Conservation (phyloP, 2,113 vertebrate species). For the Datnioides undecimradiatus region DNA sequence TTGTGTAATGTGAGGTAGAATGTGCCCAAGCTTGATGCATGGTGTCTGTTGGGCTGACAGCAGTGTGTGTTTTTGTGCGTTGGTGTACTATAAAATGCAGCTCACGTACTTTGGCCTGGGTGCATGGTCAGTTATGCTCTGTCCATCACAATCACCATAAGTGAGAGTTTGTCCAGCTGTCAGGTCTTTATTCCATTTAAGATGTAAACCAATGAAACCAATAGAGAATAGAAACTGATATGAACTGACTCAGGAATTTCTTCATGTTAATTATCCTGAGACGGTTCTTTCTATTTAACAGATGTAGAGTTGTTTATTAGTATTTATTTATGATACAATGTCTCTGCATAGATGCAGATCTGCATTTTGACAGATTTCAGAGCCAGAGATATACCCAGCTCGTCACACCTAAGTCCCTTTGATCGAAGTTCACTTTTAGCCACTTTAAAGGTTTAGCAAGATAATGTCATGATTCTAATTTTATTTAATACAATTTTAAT, state of each 20-base stretch:
- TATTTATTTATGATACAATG: slow-evolving; percentile 1
- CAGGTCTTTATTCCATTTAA: slow-evolving; percentile 31
- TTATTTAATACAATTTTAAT: neutral
- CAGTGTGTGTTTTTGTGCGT: slow-evolving; percentile 31
- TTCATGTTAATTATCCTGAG: neutral
- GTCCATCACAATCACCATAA: slow-evolving; percentile 69
- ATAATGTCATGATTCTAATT: slow-evolving; percentile 53
- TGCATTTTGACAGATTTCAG: slow-evolving; percentile 16
- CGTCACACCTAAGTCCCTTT: slow-evolving; percentile 45
- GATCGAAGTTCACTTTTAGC: slow-evolving; percentile 45
- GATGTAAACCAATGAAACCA: slow-evolving; percentile 7
- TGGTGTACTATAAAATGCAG: slow-evolving; percentile 35
- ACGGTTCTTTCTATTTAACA: neutral
- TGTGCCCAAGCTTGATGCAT: slow-evolving; percentile 30
- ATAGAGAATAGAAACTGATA: neutral
- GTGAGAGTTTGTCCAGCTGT: slow-evolving; percentile 45
- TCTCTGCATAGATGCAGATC: neutral
- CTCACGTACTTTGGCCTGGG: slow-evolving; percentile 48
- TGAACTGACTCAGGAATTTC: neutral
- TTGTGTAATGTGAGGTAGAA: neutral
- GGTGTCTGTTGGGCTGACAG: slow-evolving; percentile 25
- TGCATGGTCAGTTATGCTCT: slow-evolving; percentile 68
- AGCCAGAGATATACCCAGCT: slow-evolving; percentile 10
- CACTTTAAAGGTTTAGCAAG: slow-evolving; percentile 54
- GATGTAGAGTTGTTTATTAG: slow-evolving; percentile 14